These are phyloP conservation scores for Melanogrammus aeglefinus DNA, from an alignment of 2,797 vertebrate species.

Conservation along the genomic window DNA sequence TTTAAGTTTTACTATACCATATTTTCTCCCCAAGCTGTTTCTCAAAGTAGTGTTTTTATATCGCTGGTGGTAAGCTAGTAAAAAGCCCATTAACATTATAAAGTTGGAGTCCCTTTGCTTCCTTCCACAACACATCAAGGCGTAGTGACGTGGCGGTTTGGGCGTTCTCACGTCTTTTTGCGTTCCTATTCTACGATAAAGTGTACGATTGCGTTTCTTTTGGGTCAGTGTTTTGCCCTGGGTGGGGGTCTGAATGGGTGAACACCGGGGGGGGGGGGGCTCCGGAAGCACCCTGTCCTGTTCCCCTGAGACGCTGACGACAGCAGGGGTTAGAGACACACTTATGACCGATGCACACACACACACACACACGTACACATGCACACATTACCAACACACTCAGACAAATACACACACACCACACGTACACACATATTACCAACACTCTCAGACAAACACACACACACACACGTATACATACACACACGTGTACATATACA, in stretches of 20 bases:
- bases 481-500: too few species aligned
- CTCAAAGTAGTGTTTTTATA: slow-evolving; percentile 18
- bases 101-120: too few species aligned
- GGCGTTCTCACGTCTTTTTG: background rate
- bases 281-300: slow-evolving; percentile 40
- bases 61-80: background rate
- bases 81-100: background rate
- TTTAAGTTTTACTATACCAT: slow-evolving; percentile 30
- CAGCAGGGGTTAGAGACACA: slow-evolving; percentile 39
- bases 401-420: too few species aligned
- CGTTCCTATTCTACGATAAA: background rate
- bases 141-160: too few species aligned
- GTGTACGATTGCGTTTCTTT: background rate
- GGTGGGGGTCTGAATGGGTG: slow-evolving; percentile 49
- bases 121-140: too few species aligned
- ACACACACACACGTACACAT: too few species aligned
- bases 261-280: slow-evolving; percentile 47
- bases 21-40: slow-evolving; percentile 20
- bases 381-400: too few species aligned
- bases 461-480: too few species aligned
- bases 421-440: too few species aligned
- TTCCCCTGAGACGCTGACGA: slow-evolving; percentile 38
- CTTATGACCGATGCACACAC: slow-evolving; percentile 14
- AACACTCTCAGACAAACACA: too few species aligned
- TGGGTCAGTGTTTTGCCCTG: slow-evolving; percentile 46